Evolutionary conservation across 1,140 invertebrate species (phyloP), one percentile per base, ranked within the genome.

Genomic region (Paralvinella palmiformis): DNA sequence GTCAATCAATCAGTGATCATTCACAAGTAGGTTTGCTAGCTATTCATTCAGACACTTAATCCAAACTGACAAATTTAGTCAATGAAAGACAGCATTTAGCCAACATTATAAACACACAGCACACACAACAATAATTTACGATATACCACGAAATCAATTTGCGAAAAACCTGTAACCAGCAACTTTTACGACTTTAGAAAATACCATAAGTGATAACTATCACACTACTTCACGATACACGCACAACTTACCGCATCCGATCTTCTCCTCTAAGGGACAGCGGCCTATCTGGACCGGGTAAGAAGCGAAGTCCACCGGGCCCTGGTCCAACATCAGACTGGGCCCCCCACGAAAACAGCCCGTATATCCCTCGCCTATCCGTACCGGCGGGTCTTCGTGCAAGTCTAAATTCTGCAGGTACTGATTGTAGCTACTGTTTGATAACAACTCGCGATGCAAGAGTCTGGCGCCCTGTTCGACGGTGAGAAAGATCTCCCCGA

Each of bases 311-410:
- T 84, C 78, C 33, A 85, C 82, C n/a, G 65, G 67, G 44, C 85
- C 76, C 48, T 83, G 83, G 17, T 85, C 87, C 74, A 93, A 90
- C 65, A 89, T 84, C 22, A 92, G 83, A 59, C 88, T 87, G 4
- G 90, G 90, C 17, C 91, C 91, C 83, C 92, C 88, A 62, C 89
- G 83, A 32, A 93, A 85, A 75, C 91, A 93, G 60, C 91, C 91
- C 69, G 84, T 86, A 81, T 91, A 92, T 63, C 88, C 88, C 6
- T 62, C 52, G 31, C 90, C 91, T 62, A 92, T 85, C 36, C 27
- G 32, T 65, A 88, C 85, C 67, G 91, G 78, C 50, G 86, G 81
- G 59, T 84, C 76, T 71, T 81, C 68, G 17, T 60, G 85, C 63
- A 88, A 79, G 65, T 87, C 87, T 45, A 87, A 84, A 37, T 84